Evolutionary conservation across 2,888 invertebrate genomes (phyloP), one percentile per base, ranked within the genome.

Genomic region (Parascotia fuliginaria): DNA sequence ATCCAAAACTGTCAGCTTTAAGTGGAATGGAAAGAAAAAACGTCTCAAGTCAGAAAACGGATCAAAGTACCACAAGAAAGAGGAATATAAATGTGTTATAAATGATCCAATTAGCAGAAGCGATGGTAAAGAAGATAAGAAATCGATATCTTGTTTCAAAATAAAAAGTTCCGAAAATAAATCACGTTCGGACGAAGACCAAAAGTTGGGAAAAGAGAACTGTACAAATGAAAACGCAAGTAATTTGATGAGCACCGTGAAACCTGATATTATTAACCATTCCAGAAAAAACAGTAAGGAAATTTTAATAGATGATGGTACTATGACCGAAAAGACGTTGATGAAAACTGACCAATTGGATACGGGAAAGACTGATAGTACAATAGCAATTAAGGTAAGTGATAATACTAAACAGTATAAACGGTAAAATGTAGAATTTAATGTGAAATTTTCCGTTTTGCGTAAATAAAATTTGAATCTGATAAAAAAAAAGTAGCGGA

Each of bases 11-110:
- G 68, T 76, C 41, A 83, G 70, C 44, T 73, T 81, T 11, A 90
- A 89, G 66, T 90, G 91, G 90, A 90, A 89, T 65, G 89, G 84
- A 36, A 92, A 90, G 80, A 92, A 90, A 75, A 90, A 91, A 68
- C 83, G 92, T 2, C 83, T 90, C 39, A 91, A 91, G 75, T 55
- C 74, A 24, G 83, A 83, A 55, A 75, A 65, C 47, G 64, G 65
- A 43, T 22, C 42, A 9, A 82, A 78, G 54, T 73, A 60, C 65
- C 72, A 74, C 60, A 78, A 75, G 61, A 77, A 72, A 68, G 73
- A 69, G 51, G 80, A 81, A 60, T 68, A 54, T 28, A 77, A 81
- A 71, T 65, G 69, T 70, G 81, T 85, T 72, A 83, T 83, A 71
- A 79, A 77, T 73, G 77, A 82, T 74, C 76, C 79, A 77, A 83